These are phyloP conservation scores for Tachycineta bicolor DNA, from an alignment of 2,113 vertebrate genomes.

Conservation along the genomic window DNA sequence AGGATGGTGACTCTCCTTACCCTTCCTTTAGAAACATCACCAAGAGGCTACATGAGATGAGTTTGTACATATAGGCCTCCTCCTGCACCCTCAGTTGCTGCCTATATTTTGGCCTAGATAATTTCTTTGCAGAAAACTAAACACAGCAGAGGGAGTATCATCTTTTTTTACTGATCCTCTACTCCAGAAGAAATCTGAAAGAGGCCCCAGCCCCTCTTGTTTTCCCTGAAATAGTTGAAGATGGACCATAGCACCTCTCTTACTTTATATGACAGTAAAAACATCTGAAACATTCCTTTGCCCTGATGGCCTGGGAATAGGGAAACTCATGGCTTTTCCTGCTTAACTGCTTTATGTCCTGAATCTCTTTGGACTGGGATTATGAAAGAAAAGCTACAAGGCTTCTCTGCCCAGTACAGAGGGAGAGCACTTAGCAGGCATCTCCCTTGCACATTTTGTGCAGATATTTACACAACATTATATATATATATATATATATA, in stretches of 20 bases:
- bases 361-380: neutral
- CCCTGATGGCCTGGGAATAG: neutral
- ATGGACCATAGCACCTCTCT: neutral
- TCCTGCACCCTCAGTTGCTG: neutral
- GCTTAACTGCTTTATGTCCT: neutral
- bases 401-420: neutral
- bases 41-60: neutral
- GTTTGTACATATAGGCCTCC: neutral
- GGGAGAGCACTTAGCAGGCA: neutral
- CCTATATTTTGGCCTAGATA: neutral
- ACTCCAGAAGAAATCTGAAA: neutral
- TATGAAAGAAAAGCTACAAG: neutral
- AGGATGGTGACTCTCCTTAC: neutral
- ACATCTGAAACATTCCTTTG: neutral
- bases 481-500: no score
- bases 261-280: neutral
- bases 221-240: neutral
- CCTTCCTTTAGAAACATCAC: neutral
- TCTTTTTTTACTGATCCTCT: neutral
- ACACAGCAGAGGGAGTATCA: neutral
- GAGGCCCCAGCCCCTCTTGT: neutral
- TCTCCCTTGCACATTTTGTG: neutral
- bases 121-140: neutral
- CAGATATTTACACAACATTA: neutral
- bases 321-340: neutral